Percentiles rank a stretch among this genome's conserved stretches.
These are phyloP conservation scores for Bradypodion ventrale DNA, from an alignment of 2,797 vertebrate genomes.

Conservation along the genomic window DNA sequence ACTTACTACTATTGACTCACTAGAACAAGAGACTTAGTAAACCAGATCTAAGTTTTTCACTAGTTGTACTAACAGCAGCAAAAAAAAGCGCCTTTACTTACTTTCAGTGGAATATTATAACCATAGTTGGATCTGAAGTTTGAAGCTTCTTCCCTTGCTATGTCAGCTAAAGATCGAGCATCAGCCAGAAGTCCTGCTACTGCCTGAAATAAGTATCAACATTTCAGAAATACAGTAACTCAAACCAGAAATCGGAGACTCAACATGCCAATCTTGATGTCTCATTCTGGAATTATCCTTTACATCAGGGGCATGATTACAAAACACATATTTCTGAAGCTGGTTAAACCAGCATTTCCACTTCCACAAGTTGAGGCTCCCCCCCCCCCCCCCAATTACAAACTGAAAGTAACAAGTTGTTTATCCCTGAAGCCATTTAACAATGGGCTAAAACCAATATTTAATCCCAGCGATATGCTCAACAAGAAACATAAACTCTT, in stretches of 20 bases:
- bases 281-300: background rate
- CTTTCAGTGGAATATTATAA: constrained; percentile 96
- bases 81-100: constrained; percentile 52
- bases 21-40: background rate
- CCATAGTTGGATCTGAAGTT: constrained; percentile 96
- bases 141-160: constrained; percentile 94
- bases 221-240: background rate
- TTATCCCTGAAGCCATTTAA: background rate
- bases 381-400: background rate
- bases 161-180: constrained; percentile 92
- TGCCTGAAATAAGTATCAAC: constrained; percentile 75
- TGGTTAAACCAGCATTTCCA: background rate
- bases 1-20: background rate
- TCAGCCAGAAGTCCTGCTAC: constrained; percentile 95
- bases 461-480: background rate
- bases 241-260: background rate
- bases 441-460: background rate
- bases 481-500: background rate
- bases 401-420: background rate
- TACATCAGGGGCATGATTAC: background rate
- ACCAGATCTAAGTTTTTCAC: background rate
- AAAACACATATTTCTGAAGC: background rate
- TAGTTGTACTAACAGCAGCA: background rate
- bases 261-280: background rate
- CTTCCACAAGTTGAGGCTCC: rapidly evolving